Conservation (phyloP, 2,797 vertebrate species). For the Hafferia zeledoni region DNA sequence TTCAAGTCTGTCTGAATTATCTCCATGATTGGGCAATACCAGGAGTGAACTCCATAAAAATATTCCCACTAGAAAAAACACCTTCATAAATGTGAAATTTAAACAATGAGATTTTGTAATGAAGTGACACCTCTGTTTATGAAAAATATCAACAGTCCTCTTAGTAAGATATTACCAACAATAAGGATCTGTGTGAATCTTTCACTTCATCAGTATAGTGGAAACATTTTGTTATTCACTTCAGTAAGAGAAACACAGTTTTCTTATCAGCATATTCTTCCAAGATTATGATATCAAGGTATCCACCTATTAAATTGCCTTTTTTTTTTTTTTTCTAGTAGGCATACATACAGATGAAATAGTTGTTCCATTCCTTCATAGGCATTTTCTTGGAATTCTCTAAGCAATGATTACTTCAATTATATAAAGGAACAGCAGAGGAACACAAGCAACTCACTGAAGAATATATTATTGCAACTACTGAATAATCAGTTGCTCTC, state of each 20-base stretch:
- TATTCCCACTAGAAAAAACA: neutral
- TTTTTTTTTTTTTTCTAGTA: neutral
- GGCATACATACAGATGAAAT: neutral
- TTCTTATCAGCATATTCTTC: neutral
- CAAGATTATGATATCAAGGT: neutral
- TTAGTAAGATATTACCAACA: neutral
- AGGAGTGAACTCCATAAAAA: neutral
- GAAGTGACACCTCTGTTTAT: neutral
- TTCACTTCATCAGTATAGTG: neutral
- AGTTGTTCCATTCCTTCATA: neutral
- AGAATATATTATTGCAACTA: neutral
- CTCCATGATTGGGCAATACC: neutral
- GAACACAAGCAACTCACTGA: neutral
- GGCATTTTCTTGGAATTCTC: neutral
- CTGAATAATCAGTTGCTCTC: neutral
- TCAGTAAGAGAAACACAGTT: neutral
- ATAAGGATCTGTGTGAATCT: neutral
- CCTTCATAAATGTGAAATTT: neutral
- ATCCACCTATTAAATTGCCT: neutral
- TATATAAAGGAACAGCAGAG: neutral
- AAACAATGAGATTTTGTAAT: neutral
- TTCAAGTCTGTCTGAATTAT: neutral
- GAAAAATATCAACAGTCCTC: neutral
- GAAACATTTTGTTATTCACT: neutral
- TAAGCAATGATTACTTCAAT: neutral